Evolutionary conservation across 2,113 vertebrate species (phyloP).

Genomic region (Gavialis gangeticus): DNA sequence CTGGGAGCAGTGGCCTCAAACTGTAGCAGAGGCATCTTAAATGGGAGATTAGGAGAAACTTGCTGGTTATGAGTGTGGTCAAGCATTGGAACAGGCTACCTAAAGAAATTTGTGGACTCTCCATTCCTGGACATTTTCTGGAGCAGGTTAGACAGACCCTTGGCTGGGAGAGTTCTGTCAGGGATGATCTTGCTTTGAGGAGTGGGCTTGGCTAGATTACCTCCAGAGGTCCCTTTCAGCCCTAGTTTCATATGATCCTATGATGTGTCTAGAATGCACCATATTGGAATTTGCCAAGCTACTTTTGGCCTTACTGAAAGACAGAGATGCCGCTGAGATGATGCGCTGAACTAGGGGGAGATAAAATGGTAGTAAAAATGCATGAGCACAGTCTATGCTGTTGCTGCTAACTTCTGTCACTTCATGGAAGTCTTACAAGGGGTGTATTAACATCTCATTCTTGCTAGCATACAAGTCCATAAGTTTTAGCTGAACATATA

Average conservation of each 20-base stretch:
- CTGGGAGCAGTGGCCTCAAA: too few relatives aligned
- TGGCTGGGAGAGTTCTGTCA: too few relatives aligned
- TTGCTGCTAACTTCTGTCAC: background rate
- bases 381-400: background rate
- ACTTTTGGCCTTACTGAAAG: background rate
- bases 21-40: too few relatives aligned
- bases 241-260: background rate
- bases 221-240: too few relatives aligned
- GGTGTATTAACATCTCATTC: rapidly evolving
- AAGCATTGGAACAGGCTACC: too few relatives aligned
- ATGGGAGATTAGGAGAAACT: too few relatives aligned
- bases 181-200: too few relatives aligned
- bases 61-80: too few relatives aligned
- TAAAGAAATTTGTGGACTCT: too few relatives aligned
- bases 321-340: background rate
- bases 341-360: background rate
- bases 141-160: too few relatives aligned
- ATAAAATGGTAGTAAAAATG: background rate
- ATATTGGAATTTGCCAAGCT: rapidly evolving
- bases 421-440: rapidly evolving
- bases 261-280: rapidly evolving
- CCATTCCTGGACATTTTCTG: too few relatives aligned
- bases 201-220: too few relatives aligned
- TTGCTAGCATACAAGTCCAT: background rate
- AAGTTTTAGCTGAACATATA: rapidly evolving